Evolutionary conservation across 2,888 invertebrate species (phyloP).

Genomic region (Meganola albula): DNA sequence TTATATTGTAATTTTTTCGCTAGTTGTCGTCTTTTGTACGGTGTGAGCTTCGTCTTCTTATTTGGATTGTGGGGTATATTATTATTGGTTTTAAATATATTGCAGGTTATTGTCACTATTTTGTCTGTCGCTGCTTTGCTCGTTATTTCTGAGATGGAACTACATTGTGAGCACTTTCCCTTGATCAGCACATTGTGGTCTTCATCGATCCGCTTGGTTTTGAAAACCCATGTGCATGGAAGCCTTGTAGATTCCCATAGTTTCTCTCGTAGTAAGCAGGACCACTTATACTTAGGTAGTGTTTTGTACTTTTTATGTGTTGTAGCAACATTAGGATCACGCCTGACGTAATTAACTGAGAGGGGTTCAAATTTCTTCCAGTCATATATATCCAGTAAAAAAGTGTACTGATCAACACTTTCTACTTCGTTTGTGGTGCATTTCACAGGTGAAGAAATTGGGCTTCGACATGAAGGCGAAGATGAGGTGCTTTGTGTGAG

Average conservation of each 20-base stretch:
- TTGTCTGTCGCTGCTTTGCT: slow-evolving; percentile 8
- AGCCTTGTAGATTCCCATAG: slow-evolving; percentile 6
- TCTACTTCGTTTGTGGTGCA: slow-evolving; percentile 1
- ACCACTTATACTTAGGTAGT: slow-evolving; percentile 11
- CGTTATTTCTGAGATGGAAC: slow-evolving; percentile 7
- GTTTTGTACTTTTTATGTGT: slow-evolving; percentile 10
- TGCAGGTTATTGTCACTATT: slow-evolving; percentile 8
- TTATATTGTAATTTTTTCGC: slow-evolving; percentile 11
- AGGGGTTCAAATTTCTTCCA: slow-evolving; percentile 11
- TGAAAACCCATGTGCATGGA: slow-evolving; percentile 9
- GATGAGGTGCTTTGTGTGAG: slow-evolving; percentile 6
- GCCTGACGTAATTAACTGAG: slow-evolving; percentile 7
- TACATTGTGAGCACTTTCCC: slow-evolving; percentile 12
- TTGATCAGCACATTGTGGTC: slow-evolving; percentile 8
- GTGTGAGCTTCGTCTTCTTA: slow-evolving; percentile 7
- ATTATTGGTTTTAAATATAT: slow-evolving; percentile 9
- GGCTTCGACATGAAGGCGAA: not conserved
- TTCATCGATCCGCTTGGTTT: slow-evolving; percentile 5
- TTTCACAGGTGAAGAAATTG: slow-evolving; percentile 1
- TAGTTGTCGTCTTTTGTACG: slow-evolving; percentile 10
- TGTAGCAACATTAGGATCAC: slow-evolving; percentile 8
- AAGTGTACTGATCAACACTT: slow-evolving; percentile 1
- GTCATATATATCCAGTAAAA: slow-evolving; percentile 10
- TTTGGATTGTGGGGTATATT: slow-evolving; percentile 12
- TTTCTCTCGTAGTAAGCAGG: slow-evolving; percentile 5